These are phyloP conservation scores for Sinelater perroti DNA, from an alignment of 2,888 invertebrate genomes.

Conservation along the genomic window DNA sequence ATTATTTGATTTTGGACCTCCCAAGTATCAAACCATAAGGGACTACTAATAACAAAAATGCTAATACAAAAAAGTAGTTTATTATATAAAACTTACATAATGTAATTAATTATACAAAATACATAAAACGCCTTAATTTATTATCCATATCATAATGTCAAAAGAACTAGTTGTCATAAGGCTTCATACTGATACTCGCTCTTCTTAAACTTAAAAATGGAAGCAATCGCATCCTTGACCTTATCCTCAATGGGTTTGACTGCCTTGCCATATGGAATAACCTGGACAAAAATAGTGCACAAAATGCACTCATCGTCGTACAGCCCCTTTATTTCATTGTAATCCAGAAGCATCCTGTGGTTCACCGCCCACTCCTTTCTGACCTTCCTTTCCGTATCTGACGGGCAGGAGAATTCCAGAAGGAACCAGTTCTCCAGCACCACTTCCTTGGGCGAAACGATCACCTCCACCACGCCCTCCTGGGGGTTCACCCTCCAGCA, in stretches of 20 bases:
- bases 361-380: constrained; percentile 25
- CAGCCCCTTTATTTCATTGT: constrained; percentile 8
- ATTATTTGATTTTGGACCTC: no score
- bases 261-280: constrained; percentile 2
- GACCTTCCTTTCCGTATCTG: background rate
- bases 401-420: constrained; percentile 19
- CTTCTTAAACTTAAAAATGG: constrained; percentile 5
- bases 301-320: constrained; percentile 13
- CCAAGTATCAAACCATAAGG: no score
- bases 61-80: no score
- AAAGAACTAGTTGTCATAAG: no score
- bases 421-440: constrained; percentile 15
- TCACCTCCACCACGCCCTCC: constrained; percentile 17
- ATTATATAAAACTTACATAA: no score
- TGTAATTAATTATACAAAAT: no score
- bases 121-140: no score
- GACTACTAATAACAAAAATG: no score
- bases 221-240: constrained; percentile 1
- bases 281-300: constrained; percentile 13
- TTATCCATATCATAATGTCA: no score
- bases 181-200: no score
- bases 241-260: constrained; percentile 12
- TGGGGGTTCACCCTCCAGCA: constrained; percentile 27
- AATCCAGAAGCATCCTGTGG: constrained; percentile 6
- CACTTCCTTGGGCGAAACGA: constrained; percentile 5